Conservation (phyloP, 1,140 invertebrate species). For the Drosophila busckii region DNA sequence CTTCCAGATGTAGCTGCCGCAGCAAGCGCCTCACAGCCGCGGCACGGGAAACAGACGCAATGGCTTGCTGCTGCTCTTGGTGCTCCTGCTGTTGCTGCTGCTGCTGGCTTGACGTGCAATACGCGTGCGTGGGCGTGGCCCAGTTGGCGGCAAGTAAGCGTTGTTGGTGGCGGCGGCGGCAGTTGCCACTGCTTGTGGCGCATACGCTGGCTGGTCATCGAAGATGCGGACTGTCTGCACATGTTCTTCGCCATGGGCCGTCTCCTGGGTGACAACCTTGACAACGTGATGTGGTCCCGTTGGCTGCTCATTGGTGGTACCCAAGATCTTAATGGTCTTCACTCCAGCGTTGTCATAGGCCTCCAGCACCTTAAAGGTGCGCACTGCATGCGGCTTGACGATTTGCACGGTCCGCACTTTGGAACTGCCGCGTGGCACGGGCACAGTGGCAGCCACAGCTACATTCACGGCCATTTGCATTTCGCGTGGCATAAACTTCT, state of each 20-base stretch:
- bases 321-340: constrained; percentile 68
- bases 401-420: constrained; percentile 66
- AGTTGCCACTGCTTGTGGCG: neutral
- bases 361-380: constrained; percentile 65
- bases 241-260: constrained; percentile 46
- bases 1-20: neutral
- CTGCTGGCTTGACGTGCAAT: constrained; percentile 33
- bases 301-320: constrained; percentile 55
- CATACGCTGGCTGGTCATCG: constrained; percentile 44
- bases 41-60: constrained; percentile 43
- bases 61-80: too few species aligned
- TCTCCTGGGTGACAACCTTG: constrained; percentile 58
- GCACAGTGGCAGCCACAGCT: constrained; percentile 41
- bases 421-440: constrained; percentile 38
- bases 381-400: constrained; percentile 46
- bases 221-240: constrained; percentile 67
- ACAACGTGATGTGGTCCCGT: constrained; percentile 59
- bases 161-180: too few species aligned
- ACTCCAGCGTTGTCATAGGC: constrained; percentile 53
- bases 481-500: constrained; percentile 68
- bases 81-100: too few species aligned
- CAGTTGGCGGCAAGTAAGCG: constrained; percentile 42
- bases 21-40: constrained; percentile 17
- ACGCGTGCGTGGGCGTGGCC: constrained; percentile 41
- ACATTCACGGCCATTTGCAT: constrained; percentile 67